Conservation (phyloP, 2,888 invertebrate species). For the Ditula angustiorana region DNA sequence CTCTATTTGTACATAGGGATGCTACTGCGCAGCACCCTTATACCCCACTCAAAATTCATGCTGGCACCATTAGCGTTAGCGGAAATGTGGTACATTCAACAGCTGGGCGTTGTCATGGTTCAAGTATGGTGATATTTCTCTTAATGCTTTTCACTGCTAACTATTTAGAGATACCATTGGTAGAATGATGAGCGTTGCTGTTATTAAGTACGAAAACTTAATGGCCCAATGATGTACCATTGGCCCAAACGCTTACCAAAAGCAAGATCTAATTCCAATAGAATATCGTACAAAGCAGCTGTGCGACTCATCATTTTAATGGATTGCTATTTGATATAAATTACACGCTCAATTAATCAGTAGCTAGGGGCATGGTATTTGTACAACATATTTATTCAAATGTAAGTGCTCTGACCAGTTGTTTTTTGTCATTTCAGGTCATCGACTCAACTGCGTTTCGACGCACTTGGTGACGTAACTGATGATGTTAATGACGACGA, state of each 20-base stretch:
- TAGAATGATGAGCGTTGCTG: not conserved
- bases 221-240: not conserved
- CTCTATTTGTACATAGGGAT: not conserved
- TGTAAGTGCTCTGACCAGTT: conserved; percentile 33
- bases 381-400: conserved; percentile 23
- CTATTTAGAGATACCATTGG: not conserved
- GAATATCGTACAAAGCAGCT: not conserved
- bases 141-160: conserved; percentile 60
- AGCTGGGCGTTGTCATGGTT: conserved; percentile 57
- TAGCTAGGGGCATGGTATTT: conserved; percentile 51
- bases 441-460: conserved; percentile 44
- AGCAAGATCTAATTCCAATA: not conserved
- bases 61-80: conserved; percentile 25
- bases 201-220: not conserved
- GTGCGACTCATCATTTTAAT: conserved; percentile 3
- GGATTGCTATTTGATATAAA: conserved; percentile 10
- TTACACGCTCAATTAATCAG: conserved; percentile 48
- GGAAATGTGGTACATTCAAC: conserved; percentile 37
- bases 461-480: conserved; percentile 43
- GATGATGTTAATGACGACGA: conserved; percentile 50
- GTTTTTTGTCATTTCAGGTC: conserved; percentile 58
- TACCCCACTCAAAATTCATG: conserved; percentile 23
- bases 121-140: conserved; percentile 72
- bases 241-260: not conserved
- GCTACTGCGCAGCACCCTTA: not conserved